Conservation (phyloP, 2,888 invertebrate species). For the Phlogophora meticulosa region DNA sequence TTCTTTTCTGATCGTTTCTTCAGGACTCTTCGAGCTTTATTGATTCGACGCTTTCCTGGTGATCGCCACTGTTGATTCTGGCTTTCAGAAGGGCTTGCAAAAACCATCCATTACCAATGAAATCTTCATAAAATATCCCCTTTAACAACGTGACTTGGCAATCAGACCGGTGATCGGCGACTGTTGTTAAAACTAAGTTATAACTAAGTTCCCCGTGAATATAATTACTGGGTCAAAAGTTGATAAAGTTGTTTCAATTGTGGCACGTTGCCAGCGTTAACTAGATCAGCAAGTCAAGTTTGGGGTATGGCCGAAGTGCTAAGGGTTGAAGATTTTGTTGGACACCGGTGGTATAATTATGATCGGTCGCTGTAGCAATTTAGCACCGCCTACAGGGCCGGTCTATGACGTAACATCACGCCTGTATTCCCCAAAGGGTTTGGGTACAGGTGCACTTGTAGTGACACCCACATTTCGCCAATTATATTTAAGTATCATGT, state of each 20-base stretch:
- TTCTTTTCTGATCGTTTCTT: too few species aligned
- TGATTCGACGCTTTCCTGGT: too few species aligned
- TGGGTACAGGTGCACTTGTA: too few species aligned
- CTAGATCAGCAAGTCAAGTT: constrained; percentile 31
- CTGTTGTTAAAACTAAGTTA: constrained; percentile 26
- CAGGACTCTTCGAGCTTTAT: too few species aligned
- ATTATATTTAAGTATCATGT: too few species aligned
- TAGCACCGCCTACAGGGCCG: too few species aligned
- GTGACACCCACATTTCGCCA: too few species aligned
- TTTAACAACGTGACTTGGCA: constrained; percentile 4
- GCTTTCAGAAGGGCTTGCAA: too few species aligned
- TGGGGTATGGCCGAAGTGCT: not conserved
- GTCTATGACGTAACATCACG: too few species aligned
- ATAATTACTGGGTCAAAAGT: constrained; percentile 49
- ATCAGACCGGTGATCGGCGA: not conserved
- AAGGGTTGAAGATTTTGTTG: not conserved
- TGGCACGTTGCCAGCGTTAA: constrained; percentile 36
- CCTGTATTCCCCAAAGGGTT: too few species aligned
- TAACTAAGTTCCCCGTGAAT: constrained; percentile 39
- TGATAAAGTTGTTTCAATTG: constrained; percentile 40
- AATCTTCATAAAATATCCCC: not conserved
- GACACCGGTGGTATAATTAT: not conserved
- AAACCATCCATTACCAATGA: too few species aligned
- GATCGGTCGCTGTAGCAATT: not conserved
- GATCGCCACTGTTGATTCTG: too few species aligned